phyloP scores from a whole-genome alignment of 2,797 vertebrate genomes.

The Sebastes minor region DNA sequence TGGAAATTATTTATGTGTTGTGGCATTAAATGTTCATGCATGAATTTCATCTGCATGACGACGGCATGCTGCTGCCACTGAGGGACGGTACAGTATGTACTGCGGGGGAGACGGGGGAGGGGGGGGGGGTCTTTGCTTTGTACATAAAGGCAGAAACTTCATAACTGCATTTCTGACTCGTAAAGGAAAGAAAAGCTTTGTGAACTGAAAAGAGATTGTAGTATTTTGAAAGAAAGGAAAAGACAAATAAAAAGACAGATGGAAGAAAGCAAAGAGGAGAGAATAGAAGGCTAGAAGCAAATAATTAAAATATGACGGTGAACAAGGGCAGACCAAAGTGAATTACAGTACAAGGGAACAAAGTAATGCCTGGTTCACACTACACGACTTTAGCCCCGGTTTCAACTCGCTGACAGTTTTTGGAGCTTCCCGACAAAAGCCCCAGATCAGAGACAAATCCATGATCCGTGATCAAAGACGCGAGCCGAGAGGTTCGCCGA shows the following conservation, averaged over 20 bases:
- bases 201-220: neutral
- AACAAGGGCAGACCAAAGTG: neutral
- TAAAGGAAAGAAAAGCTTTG: neutral
- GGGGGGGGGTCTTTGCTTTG: neutral
- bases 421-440: neutral
- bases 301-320: neutral
- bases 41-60: neutral
- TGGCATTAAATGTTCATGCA: conserved; percentile 23
- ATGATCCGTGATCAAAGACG: too few species aligned
- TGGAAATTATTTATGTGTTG: conserved; percentile 36
- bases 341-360: neutral
- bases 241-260: neutral
- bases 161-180: neutral
- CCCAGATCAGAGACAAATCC: neutral
- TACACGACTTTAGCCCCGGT: neutral
- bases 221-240: neutral
- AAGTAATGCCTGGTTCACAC: neutral
- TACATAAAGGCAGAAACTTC: neutral
- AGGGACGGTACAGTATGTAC: neutral
- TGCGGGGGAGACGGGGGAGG: too few species aligned
- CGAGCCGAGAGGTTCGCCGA: neutral
- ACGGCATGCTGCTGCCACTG: neutral
- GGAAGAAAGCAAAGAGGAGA: neutral
- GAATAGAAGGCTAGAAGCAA: neutral
- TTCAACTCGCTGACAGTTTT: neutral